Conservation (phyloP, 2,113 vertebrate species). For the Periophthalmodon schlosseri region DNA sequence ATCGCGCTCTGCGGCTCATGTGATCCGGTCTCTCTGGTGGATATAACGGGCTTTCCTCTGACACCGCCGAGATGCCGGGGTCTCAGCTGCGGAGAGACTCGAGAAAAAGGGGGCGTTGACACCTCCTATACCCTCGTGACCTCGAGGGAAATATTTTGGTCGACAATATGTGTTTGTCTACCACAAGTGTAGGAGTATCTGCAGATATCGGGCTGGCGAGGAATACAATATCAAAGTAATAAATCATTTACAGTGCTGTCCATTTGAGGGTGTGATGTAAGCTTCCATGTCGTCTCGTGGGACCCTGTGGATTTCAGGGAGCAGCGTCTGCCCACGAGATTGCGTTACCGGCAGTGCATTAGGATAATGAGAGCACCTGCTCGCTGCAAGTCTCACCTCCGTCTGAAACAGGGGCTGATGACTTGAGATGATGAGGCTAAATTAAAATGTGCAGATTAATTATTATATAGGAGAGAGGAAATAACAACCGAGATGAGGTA, state of each 20-base stretch:
- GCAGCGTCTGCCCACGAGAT: slow-evolving; percentile 43
- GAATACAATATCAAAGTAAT: slow-evolving; percentile 9
- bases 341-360: slow-evolving; percentile 59
- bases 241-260: slow-evolving; percentile 24
- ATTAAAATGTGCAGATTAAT: slow-evolving; percentile 59
- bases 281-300: slow-evolving; percentile 26
- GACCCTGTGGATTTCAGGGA: slow-evolving; percentile 35
- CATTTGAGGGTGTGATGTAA: slow-evolving; percentile 46
- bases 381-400: slow-evolving; percentile 43
- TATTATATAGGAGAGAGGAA: slow-evolving; percentile 21
- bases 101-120: neutral
- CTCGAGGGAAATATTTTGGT: slow-evolving; percentile 23
- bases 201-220: neutral
- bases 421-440: slow-evolving; percentile 19
- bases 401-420: slow-evolving; percentile 27
- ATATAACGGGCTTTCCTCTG: slow-evolving; percentile 17
- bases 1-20: slow-evolving; percentile 37
- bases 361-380: slow-evolving; percentile 65
- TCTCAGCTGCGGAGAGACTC: neutral
- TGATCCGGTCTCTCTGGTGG: slow-evolving; percentile 14
- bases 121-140: neutral
- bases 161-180: neutral
- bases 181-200: neutral
- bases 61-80: slow-evolving; percentile 4
- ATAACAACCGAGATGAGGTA: neutral